These are phyloP conservation scores for Urosaurus nigricauda DNA, from an alignment of 2,797 vertebrate species.

Conservation along the genomic window DNA sequence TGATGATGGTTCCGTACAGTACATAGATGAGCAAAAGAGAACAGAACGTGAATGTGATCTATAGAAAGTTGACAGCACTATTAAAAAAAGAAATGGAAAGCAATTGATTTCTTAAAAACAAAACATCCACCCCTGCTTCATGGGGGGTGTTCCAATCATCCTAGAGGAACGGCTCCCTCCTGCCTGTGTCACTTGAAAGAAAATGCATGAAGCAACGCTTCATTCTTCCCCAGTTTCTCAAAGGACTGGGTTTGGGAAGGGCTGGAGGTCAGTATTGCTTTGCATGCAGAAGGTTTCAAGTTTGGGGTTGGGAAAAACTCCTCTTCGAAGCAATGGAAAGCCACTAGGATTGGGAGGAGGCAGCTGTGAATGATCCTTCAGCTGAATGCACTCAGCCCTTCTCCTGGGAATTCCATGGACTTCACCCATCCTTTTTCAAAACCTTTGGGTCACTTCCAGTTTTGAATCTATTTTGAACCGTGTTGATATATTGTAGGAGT, in stretches of 20 bases:
- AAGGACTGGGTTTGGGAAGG: neutral
- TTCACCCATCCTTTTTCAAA: no score
- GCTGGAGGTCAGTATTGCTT: no score
- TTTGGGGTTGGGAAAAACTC: neutral
- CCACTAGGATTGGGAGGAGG: no score
- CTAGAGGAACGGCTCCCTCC: neutral
- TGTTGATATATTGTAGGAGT: no score
- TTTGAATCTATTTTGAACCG: no score
- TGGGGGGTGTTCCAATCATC: neutral
- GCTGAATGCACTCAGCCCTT: no score
- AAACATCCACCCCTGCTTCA: neutral
- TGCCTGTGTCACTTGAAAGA: conserved; percentile 5
- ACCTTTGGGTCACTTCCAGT: no score
- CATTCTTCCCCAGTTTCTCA: neutral
- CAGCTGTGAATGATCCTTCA: no score
- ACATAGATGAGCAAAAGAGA: neutral
- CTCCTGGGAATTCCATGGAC: no score
- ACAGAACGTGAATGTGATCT: neutral
- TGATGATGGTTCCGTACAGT: conserved; percentile 25
- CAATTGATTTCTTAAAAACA: neutral
- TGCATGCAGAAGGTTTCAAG: neutral
- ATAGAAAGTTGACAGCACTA: rapidly evolving
- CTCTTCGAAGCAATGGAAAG: neutral
- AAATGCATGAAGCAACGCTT: neutral
- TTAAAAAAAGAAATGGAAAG: neutral